Percentiles rank a stretch among this genome's conserved stretches.
Conservation (phyloP, 2,797 vertebrate genomes). For the Amblyopsis hoosieri region DNA sequence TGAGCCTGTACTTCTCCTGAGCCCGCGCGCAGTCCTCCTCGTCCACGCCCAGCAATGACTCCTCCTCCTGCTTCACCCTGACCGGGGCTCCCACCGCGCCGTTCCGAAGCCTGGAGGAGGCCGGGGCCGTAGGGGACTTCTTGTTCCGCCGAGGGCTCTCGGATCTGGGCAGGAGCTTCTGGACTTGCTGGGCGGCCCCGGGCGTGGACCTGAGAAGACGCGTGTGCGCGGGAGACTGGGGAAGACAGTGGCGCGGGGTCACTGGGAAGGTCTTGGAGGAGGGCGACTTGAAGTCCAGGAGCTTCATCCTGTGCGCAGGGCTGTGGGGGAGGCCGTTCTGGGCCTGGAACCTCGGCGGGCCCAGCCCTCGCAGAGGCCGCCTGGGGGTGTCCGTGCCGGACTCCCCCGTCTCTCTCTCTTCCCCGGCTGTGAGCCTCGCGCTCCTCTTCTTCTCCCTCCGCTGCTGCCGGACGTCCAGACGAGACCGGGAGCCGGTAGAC, state of each 20-base stretch:
- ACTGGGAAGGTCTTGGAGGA: slow-evolving; percentile 70
- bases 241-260: slow-evolving; percentile 37
- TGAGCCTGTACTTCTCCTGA: slow-evolving; percentile 83
- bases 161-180: slow-evolving; percentile 62
- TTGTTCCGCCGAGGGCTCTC: slow-evolving; percentile 56
- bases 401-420: slow-evolving; percentile 47
- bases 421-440: slow-evolving; percentile 39
- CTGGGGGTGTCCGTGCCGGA: slow-evolving; percentile 54
- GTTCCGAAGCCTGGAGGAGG: slow-evolving; percentile 52
- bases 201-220: slow-evolving; percentile 78
- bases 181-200: slow-evolving; percentile 72
- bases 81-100: slow-evolving; percentile 56
- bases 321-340: slow-evolving; percentile 70
- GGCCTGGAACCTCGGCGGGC: slow-evolving; percentile 30
- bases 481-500: slow-evolving; percentile 21
- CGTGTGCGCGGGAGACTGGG: slow-evolving; percentile 58
- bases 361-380: slow-evolving; percentile 48
- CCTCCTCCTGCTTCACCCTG: slow-evolving; percentile 73
- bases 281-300: slow-evolving; percentile 85
- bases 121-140: slow-evolving; percentile 47
- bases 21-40: slow-evolving; percentile 77
- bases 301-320: slow-evolving; percentile 80
- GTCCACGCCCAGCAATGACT: slow-evolving; percentile 69
- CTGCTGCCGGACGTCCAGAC: slow-evolving; percentile 31
- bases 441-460: slow-evolving; percentile 57